Evolutionary conservation across 2,888 invertebrate genomes (phyloP).

Genomic region (Dolichopus griseipennis): DNA sequence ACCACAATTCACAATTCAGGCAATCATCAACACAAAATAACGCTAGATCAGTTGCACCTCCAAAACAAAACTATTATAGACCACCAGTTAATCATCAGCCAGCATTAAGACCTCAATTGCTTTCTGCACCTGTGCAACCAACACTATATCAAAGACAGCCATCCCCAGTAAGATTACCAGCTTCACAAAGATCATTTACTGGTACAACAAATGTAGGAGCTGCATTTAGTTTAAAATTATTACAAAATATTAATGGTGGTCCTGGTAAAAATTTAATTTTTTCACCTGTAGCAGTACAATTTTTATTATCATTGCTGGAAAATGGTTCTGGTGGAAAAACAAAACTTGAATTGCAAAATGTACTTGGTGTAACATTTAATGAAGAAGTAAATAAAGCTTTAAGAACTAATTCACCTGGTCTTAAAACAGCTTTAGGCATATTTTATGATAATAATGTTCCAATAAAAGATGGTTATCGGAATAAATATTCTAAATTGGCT

Average conservation of each 20-base stretch:
- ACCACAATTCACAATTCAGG: no score
- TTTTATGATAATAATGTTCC: conserved; percentile 22
- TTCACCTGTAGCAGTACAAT: conserved; percentile 24
- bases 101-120: no score
- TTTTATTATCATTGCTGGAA: conserved; percentile 22
- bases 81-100: no score
- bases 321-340: conserved; percentile 22
- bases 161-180: no score
- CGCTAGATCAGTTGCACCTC: no score
- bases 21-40: no score
- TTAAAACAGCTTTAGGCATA: conserved; percentile 25
- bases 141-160: no score
- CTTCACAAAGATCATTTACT: no score
- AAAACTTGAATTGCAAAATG: conserved; percentile 20
- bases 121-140: no score
- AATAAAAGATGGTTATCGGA: conserved; percentile 10
- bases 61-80: no score
- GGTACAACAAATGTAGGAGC: not conserved
- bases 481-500: conserved; percentile 14
- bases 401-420: conserved; percentile 14
- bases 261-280: conserved; percentile 23
- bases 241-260: conserved; percentile 13
- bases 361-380: not conserved
- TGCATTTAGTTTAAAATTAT: not conserved
- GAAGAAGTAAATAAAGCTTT: conserved; percentile 8